Base-by-base conservation (phyloP, 1,140 invertebrate species). In the Caenorhabditis inopinata region DNA sequence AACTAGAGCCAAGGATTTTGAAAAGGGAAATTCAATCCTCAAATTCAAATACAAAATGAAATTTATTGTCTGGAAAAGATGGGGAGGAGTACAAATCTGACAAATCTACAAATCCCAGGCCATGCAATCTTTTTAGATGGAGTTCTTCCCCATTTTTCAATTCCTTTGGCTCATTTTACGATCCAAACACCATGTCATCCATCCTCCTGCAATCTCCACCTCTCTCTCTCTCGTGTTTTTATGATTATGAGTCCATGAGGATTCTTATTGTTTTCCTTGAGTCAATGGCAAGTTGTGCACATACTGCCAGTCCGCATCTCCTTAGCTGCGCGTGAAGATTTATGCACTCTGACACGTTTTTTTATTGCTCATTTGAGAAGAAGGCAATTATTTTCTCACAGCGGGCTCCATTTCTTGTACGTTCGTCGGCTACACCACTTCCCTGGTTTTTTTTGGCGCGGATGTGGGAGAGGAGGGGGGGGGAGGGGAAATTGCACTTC, bases 341-440 rank as follows among this genome's bases (percentile, higher is more conserved):
- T 35, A 68, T 68, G 35, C 32, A 9, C 25, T 68, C 58, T 68
- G 58, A 68, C 58, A 68, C 32, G 58, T 68, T 5, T 68, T 38
- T 68, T 32, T 38, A 38, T 68, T 68, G 32, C 38, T 68, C 58
- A 38, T 38, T 38, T 29, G 23, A 18, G n/a, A 42, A n/a, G 38
- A 68, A 32, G 32, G 29, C 35, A 68, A 38, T 68, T 38, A 38
- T 68, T 68, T 58, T 38, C 38, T 58, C n/a, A 6, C 58, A 32
- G 18, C 21, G 25, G n/a, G 32, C 58, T 38, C 58, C 32, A 68
- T 68, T 38, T 68, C n/a, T 68, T 68, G 58, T 68, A 68, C 58
- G 58, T 68, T 68, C 58, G 58, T 68, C n/a, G 14, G 23, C 53
- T 51, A 51, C 18, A 51, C 48, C 48, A 42, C 9, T 38, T 18